These are phyloP conservation scores for Drosophila rhopaloa DNA, from an alignment of 1,140 invertebrate species.

Conservation along the genomic window DNA sequence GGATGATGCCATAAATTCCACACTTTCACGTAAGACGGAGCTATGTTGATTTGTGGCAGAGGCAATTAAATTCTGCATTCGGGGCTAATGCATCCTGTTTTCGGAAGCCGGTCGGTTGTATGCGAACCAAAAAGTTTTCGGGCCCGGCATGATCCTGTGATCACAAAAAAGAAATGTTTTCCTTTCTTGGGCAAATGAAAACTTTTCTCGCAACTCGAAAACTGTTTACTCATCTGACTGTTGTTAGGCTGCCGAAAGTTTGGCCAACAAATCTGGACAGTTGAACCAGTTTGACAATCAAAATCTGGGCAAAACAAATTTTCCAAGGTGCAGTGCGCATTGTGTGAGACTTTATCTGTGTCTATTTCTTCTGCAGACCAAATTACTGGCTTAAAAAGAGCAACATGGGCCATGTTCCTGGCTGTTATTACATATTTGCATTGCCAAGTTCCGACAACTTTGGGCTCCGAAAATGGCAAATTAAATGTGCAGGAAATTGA, in stretches of 20 bases:
- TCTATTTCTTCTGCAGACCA: constrained; percentile 37
- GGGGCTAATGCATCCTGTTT: constrained; percentile 50
- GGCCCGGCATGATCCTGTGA: constrained; percentile 25
- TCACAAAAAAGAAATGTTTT: constrained; percentile 35
- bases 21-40: constrained; percentile 9
- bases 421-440: constrained; percentile 34
- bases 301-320: constrained; percentile 36
- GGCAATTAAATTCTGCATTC: constrained; percentile 48
- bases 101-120: constrained; percentile 21
- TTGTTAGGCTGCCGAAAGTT: constrained; percentile 29
- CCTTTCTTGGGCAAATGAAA: constrained; percentile 46
- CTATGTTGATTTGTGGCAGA: constrained; percentile 36
- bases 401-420: constrained; percentile 20
- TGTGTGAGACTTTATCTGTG: constrained; percentile 19
- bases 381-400: constrained; percentile 42
- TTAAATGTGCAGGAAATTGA: constrained; percentile 63
- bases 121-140: constrained; percentile 6
- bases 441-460: constrained; percentile 29
- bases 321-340: constrained; percentile 23
- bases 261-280: constrained; percentile 42
- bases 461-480: constrained; percentile 32
- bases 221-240: constrained; percentile 36
- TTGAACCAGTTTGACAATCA: constrained; percentile 50
- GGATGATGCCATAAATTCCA: constrained; percentile 27
- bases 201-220: constrained; percentile 45